Base-by-base conservation (phyloP, 2,888 invertebrate genomes). In the Drosophila histrio region DNA sequence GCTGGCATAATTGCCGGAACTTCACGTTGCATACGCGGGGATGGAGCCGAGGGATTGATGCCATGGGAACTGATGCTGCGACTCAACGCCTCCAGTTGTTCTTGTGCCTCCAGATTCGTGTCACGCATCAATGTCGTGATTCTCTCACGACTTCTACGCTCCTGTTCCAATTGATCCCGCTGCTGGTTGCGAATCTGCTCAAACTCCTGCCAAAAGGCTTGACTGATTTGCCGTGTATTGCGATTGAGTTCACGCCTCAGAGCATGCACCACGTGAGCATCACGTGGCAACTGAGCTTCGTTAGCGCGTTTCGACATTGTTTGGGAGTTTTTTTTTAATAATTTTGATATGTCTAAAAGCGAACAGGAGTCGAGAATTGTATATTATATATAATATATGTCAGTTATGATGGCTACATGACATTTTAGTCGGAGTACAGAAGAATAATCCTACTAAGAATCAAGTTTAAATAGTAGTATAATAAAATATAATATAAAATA, bases 121-220 rank as follows among this genome's bases (percentile, higher is more conserved):
- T 76, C 57, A 9, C 61, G 63, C 62, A 83, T 67, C 39, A 82
- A 1, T 1, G 30, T 41, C 11, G 22, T 59, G 3, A 83, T 65
- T 3, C 56, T 26, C 3, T 73, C 49, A 1, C 88, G 76, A 13
- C 66, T 49, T 7, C 34, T n/a, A 0, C 21, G 70, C 54, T 72
- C 82, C 41, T 54, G 28, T 0, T 1, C n/a, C 50, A 83, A 24
- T 15, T 79, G 82, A 9, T 15, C 41, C 4, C 57, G 64, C 38
- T 85, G 88, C 1, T 30, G 38, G 9, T 19, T 38, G 26, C 86
- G 82, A 5, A 83, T 71, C 21, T 44, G 50, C 5, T 82, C 82
- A 21, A 87, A 87, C 15, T 87, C 79, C 39, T 64, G 63, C 88
- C 88, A 87, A 34, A 83, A 83, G 17, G 50, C 36, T 5, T 72